Evolutionary conservation across 2,888 invertebrate species (phyloP), one percentile per base, ranked within the genome.

Genomic region (Melipona bicolor): DNA sequence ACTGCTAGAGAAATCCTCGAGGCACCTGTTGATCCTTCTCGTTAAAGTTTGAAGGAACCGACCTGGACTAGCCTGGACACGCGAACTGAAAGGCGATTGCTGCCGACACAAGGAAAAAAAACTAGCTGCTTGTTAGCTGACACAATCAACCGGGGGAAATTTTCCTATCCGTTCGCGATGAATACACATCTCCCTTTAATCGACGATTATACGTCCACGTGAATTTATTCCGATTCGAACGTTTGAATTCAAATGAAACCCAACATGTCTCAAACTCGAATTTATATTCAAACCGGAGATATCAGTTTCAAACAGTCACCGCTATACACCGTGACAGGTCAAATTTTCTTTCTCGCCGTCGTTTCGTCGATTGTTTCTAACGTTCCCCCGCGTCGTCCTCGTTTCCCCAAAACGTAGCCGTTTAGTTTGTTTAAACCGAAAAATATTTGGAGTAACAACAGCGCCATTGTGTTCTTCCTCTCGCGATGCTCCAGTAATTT

Each of bases 21-120:
- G 87, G 90, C 93, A 93, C 93, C 93, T 93, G 93, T 93, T 93
- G 93, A 92, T 93, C 90, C 88, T 92, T 85, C 91, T 90, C 89
- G 91, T 92, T 92, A 91, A 91, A 91, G 87, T 90, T 92, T 89
- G 89, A 92, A 91, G 91, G 88, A 92, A 92, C 89, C 91, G 91
- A 93, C 91, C 90, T 90, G 86, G 90, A 88, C 88, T 86, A 85
- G 84, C 78, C 87, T 86, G 86, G 86, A 91, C 90, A 90, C 89
- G 90, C 90, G 59, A 89, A 62, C 77, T 50, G 65, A 72, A 76
- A 85, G 72, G 52, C 59, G 65, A 64, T 59, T 65, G n/a, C n/a
- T 65, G 69, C 82, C 77, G 86, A 85, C 78, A 79, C 68, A 70
- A 64, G 77, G 9, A 17, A 56, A 84, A 89, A 82, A 80, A 81